Evolutionary conservation across 2,113 vertebrate genomes (phyloP), one percentile per base, ranked within the genome.

Genomic region (Hassar affinis): DNA sequence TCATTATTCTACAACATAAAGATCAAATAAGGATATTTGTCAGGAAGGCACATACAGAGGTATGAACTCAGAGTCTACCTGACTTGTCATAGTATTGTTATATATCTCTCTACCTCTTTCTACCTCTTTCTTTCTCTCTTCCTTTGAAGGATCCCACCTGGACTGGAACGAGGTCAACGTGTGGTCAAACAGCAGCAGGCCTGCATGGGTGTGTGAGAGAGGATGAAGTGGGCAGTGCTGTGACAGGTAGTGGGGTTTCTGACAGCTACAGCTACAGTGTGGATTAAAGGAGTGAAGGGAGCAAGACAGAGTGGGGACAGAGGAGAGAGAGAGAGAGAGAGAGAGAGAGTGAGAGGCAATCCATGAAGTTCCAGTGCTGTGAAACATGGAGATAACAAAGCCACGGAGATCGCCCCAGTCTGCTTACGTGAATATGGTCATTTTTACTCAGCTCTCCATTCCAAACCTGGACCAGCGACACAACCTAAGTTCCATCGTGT

Each of bases 221-320:
- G 75, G 81, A 88, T 88, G 85, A 88, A 86, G 83, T 84, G 87
- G 87, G 85, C 87, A 86, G 80, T 66, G 52, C 49, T 84, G 83
- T 88, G 87, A 87, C 87, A 87, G 81, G 81, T 83, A 81, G 77
- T 47, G 51, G 83, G 62, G 78, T 66, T 75, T 88, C 83, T 83
- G 87, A 85, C 85, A 85, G 85, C 80, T 78, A 64, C 49, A 76
- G 80, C 71, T 74, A 57, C 78, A 78, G 78, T 64, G 85, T 84
- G 85, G 68, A 78, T 88, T 87, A 83, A 80, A 85, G 78, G 54
- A 79, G 56, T 66, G 82, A 49, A 80, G 76, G 71, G 68, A 74
- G 45, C 45, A 45, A 47, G 38, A 42, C 38, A 42, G 38, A 42
- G 57, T 1, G 1, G 56, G 25, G 11, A 57, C 25, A 22, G 56